These are phyloP conservation scores for Arnoldichthys spilopterus DNA, from an alignment of 2,797 vertebrate genomes.

Conservation along the genomic window DNA sequence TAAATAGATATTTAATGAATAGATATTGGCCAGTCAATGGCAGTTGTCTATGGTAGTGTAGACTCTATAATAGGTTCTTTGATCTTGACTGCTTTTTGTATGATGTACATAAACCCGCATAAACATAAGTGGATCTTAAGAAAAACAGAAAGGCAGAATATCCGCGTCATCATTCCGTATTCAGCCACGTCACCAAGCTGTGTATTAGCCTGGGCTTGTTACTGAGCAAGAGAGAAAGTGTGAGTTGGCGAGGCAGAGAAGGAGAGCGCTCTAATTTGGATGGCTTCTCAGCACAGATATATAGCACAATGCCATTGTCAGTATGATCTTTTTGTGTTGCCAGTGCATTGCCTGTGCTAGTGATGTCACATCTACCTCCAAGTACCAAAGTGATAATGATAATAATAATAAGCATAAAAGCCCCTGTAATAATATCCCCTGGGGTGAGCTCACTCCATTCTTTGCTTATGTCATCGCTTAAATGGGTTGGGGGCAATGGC, in stretches of 20 bases:
- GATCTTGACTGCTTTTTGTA: too few relatives aligned
- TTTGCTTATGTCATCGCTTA: not conserved
- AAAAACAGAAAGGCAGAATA: not conserved
- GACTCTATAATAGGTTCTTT: too few relatives aligned
- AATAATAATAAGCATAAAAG: not conserved
- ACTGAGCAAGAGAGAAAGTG: not conserved
- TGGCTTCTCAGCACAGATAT: not conserved
- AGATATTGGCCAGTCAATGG: too few relatives aligned
- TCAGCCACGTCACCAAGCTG: not conserved
- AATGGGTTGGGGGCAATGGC: not conserved
- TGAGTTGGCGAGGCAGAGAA: not conserved
- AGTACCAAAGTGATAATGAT: conserved; percentile 17
- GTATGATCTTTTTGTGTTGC: not conserved
- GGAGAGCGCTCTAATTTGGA: not conserved
- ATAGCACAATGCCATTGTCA: conserved; percentile 22
- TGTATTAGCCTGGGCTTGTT: conserved; percentile 9
- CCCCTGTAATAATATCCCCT: not conserved
- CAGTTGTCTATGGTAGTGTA: too few relatives aligned
- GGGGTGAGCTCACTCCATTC: not conserved
- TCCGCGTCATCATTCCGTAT: not conserved
- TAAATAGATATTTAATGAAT: too few relatives aligned
- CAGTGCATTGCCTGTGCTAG: conserved; percentile 9
- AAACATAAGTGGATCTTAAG: too few relatives aligned
- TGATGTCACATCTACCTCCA: conserved; percentile 20
- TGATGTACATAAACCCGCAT: too few relatives aligned